Conservation (phyloP, 2,113 vertebrate genomes). For the Megaceryle maxima region DNA sequence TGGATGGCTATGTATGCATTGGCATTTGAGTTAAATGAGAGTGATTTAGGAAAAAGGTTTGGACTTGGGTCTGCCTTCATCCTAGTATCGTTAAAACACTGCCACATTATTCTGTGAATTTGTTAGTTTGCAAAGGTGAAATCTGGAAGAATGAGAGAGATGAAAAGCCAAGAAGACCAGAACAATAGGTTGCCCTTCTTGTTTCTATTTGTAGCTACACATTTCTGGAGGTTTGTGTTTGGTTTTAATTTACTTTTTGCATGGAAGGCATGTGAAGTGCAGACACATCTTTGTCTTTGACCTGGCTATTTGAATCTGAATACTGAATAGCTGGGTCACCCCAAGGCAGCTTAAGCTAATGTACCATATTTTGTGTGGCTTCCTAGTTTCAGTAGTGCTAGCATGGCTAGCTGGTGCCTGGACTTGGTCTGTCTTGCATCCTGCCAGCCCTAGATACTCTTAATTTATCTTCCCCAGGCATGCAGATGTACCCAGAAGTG, state of each 20-base stretch:
- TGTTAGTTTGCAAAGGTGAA: background rate
- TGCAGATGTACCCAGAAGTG: constrained; percentile 16
- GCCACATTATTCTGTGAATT: background rate
- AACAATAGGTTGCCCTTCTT: constrained; percentile 52
- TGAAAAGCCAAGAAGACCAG: constrained; percentile 48
- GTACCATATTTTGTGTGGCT: background rate
- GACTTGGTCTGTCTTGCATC: constrained; percentile 43
- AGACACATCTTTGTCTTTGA: constrained; percentile 34
- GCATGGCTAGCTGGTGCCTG: background rate
- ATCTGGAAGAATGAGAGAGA: background rate
- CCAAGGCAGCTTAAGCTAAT: background rate
- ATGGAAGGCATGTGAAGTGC: constrained; percentile 3
- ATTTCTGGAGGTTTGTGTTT: constrained; percentile 41
- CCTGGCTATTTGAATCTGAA: constrained; percentile 15
- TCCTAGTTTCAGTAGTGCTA: background rate
- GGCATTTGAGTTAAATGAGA: background rate
- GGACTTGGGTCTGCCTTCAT: background rate
- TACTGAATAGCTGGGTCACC: background rate
- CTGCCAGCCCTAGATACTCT: background rate
- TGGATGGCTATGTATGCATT: background rate
- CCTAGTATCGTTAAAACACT: background rate
- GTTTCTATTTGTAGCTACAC: constrained; percentile 7
- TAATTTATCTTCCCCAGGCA: constrained; percentile 34
- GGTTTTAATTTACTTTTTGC: constrained; percentile 44
- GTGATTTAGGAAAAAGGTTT: background rate